Evolutionary conservation across 2,797 vertebrate genomes (phyloP).

Genomic region (Bryconaethiops microstoma): DNA sequence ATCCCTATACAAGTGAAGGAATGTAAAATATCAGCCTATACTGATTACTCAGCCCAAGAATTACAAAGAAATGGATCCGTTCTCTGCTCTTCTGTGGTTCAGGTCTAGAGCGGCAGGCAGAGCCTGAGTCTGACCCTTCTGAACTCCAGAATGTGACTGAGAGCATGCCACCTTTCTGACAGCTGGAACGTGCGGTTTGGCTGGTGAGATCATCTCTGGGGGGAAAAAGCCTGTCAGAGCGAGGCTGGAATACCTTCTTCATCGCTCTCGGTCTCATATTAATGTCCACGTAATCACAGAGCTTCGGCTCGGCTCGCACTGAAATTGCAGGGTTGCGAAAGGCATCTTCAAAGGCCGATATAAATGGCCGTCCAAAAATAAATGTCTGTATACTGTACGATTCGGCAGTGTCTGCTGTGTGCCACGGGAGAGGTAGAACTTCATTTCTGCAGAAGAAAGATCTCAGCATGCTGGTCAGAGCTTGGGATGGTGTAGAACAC

Average conservation of each 20-base stretch:
- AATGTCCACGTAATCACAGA: slow-evolving; percentile 53
- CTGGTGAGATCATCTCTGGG: slow-evolving; percentile 50
- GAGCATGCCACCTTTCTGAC: slow-evolving; percentile 22
- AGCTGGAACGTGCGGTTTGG: slow-evolving; percentile 43
- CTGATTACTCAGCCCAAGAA: no score
- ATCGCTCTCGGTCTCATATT: slow-evolving; percentile 40
- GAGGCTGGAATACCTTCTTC: slow-evolving; percentile 34
- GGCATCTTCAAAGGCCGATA: slow-evolving; percentile 3
- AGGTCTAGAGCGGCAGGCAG: background rate
- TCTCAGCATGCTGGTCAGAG: background rate
- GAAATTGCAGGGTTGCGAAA: slow-evolving; percentile 40
- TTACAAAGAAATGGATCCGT: no score
- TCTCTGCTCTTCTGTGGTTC: background rate
- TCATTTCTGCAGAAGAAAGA: background rate
- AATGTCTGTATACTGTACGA: slow-evolving; percentile 12
- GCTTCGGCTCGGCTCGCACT: background rate
- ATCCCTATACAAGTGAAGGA: no score
- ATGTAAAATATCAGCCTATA: no score
- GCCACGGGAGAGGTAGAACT: background rate
- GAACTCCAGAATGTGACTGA: slow-evolving; percentile 52
- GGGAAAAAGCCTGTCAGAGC: slow-evolving; percentile 37
- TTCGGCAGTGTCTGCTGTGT: background rate
- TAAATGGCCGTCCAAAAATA: slow-evolving; percentile 30
- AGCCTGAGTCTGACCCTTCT: background rate
- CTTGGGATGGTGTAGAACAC: background rate